Base-by-base conservation (phyloP, 2,797 vertebrate species). In the Sebastes dallii region DNA sequence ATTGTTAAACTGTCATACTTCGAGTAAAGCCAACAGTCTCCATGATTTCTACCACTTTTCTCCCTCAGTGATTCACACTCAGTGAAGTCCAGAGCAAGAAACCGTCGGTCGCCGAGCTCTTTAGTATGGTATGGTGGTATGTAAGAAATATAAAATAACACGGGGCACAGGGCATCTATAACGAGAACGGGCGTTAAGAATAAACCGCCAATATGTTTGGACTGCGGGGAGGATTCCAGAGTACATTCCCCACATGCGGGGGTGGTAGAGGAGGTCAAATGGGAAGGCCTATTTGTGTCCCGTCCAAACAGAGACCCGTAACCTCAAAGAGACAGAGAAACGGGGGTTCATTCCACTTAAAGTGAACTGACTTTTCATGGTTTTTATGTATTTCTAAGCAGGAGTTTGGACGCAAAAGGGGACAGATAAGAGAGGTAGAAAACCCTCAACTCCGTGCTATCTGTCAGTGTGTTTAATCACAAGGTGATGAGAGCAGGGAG, bases 131-230 rank as follows among this genome's bases (percentile, higher is more conserved):
- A 83, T 75, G 87, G 20, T 9, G 88, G 90, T 72, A 91, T 83
- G 91, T 77, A 55, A 77, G 59, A 87, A 81, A 88, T 79, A 92
- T 86, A 86, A 86, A 93, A 90, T 79, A 90, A 90, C 86, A 86
- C 1, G 71, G 85, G 76, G 62, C 80, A 66, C 70, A 42, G 84
- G 82, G 76, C 91, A 77, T 91, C 90, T 94, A 93, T 91, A 94
- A 94, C 87, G 67, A 90, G 89, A 89, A 65, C 10, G 22, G 6
- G 58, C 27, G 89, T 78, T 94, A 95, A 93, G 95, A 95, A 95
- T 95, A 95, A 93, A 87, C 90, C 62, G 77, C 59, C 81, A 91
- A 90, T 89, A 95, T 95, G 94, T 88, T 75, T 81, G 92, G 94
- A 92, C 89, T 80, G 88, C 68, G 20, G 77, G 18, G 83, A 86